Base-by-base conservation (phyloP, 2,888 invertebrate genomes). In the Tyria jacobaeae region DNA sequence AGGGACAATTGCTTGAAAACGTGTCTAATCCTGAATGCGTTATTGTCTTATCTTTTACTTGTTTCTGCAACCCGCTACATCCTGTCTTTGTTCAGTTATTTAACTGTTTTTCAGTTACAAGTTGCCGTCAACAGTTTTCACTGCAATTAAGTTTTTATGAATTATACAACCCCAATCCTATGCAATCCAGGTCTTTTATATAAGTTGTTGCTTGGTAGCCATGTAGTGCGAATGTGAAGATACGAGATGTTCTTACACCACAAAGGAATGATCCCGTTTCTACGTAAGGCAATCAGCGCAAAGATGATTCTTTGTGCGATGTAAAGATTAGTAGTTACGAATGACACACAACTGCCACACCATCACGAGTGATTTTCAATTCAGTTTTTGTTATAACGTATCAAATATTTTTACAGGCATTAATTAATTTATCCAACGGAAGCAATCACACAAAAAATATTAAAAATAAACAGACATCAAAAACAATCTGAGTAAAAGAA, bases 21-120 rank as follows among this genome's bases (percentile, higher is more conserved):
- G 91, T 90, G 78, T 82, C 92, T 85, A 93, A 93, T 93, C 74
- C 70, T 91, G 85, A 90, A 92, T 92, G 76, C 75, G 63, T 80
- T 80, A 90, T 91, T 91, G 91, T 90, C 78, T 78, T 74, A 74
- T 66, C 73, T 75, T 72, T 67, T 76, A 66, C 79, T 72, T 76
- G 76, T 82, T 75, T 77, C 76, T 76, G 76, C 75, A 80, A 78
- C 74, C 79, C 68, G 71, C 52, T 60, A 67, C 79, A 84, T 89
- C 89, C 89, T 83, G 83, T 72, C 81, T 83, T 89, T 86, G 86
- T 85, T 73, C 35, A 37, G 60, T 62, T 69, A 65, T 66, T 64
- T 71, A 71, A 62, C 58, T 56, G 52, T 64, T 73, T 61, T 68
- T 50, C 63, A 64, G 58, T 61, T 67, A 70, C 71, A 70, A 65